Base-by-base conservation (phyloP, 2,888 invertebrate genomes). In the Latheticus oryzae region DNA sequence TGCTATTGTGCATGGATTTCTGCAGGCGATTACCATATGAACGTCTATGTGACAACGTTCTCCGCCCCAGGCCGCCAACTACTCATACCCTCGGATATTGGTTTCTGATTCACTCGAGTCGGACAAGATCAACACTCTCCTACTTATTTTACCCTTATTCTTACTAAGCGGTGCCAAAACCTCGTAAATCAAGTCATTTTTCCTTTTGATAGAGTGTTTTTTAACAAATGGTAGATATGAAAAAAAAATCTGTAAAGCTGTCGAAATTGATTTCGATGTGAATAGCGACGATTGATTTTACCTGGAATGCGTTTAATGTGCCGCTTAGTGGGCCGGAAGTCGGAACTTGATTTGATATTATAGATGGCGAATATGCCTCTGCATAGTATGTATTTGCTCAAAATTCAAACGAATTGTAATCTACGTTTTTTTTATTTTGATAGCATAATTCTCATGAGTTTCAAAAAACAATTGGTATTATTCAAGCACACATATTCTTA, bases 11-110 rank as follows among this genome's bases (percentile, higher is more conserved):
- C 73, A 73, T 71, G 76, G 76, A 76, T 78, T 76, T 75, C 78
- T 77, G 75, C 75, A 75, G 77, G 77, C 78, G 76, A 78, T 78
- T 78, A 77, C 77, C 78, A 78, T 78, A 78, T 75, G 77, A 78
- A 73, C 58, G 58, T 72, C 70, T 70, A 71, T 71, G 70, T 68
- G 71, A 74, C 72, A 69, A 65, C 60, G 68, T 57, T 50, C 47
- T 48, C 65, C 69, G 68, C 69, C 67, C 71, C 64, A 68, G 73
- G 74, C 71, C 65, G 61, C 65, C 72, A 70, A 70, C 72, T 66
- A 68, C 72, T 70, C 72, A 68, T 71, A 71, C 73, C 67, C 71
- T 75, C 73, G 71, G 73, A 75, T 78, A 78, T 78, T 78, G 78
- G 76, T 78, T 77, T 77, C 76, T 76, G 77, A 77, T 77, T 78